phyloP scores from a whole-genome alignment of 2,113 vertebrate species.

The Triplophysa siluroides region DNA sequence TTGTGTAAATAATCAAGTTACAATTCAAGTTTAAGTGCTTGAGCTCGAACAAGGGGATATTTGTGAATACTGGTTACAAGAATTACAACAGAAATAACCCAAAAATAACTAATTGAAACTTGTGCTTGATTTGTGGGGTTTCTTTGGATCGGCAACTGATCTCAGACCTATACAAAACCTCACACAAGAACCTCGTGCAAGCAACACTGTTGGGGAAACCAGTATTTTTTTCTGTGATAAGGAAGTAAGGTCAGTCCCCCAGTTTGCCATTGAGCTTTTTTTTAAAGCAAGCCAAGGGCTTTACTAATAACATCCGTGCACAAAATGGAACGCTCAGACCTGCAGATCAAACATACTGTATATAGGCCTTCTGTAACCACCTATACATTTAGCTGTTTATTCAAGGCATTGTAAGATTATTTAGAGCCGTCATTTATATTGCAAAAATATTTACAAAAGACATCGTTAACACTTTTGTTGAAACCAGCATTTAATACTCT shows the following conservation, averaged over 20 bases:
- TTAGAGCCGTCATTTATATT: constrained; percentile 42
- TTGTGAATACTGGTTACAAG: too few relatives aligned
- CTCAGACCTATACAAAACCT: not conserved
- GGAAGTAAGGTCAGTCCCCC: too few relatives aligned
- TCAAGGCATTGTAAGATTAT: not conserved
- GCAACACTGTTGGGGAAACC: too few relatives aligned
- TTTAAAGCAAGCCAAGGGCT: not conserved
- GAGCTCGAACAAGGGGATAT: too few relatives aligned
- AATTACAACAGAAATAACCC: too few relatives aligned
- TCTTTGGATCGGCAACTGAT: not conserved
- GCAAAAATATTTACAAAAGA: constrained; percentile 63
- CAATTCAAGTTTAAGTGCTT: not conserved
- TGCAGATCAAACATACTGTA: not conserved
- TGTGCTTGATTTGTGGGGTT: not conserved
- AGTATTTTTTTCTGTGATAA: not conserved
- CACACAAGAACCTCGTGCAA: not conserved
- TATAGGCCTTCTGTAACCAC: not conserved
- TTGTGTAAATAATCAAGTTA: not conserved
- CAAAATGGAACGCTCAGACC: not conserved
- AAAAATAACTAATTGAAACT: not conserved
- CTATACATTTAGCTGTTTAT: not conserved
- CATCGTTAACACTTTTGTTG: constrained; percentile 60
- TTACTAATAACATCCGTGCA: not conserved
- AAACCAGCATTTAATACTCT: constrained; percentile 67
- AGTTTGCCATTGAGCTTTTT: too few relatives aligned